Conservation (phyloP, 2,888 invertebrate species). For the Myopa testacea region DNA sequence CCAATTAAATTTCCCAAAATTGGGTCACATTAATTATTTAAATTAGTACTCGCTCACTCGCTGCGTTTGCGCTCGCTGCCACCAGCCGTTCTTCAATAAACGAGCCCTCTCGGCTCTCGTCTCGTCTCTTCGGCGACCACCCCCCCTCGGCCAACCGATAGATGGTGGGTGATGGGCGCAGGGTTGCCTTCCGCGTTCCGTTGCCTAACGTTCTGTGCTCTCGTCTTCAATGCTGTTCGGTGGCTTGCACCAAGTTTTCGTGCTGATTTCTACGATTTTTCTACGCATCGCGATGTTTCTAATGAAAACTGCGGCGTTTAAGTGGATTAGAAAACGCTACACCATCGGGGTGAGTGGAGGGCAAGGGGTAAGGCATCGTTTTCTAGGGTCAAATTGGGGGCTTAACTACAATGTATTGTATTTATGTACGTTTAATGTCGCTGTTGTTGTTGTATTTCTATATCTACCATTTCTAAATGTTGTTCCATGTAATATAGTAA, state of each 20-base stretch:
- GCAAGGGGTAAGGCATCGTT: background rate
- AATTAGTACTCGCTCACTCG: background rate
- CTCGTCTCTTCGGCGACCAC: too few species aligned
- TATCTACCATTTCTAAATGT: too few species aligned
- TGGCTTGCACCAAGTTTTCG: constrained; percentile 59
- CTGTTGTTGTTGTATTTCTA: background rate
- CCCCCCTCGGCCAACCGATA: too few species aligned
- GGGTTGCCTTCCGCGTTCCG: background rate
- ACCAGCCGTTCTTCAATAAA: constrained; percentile 3
- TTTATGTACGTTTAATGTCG: background rate
- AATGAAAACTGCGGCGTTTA: constrained; percentile 59
- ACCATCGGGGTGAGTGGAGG: constrained; percentile 47
- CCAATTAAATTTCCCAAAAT: background rate
- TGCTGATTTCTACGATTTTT: constrained; percentile 57
- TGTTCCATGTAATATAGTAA: too few species aligned
- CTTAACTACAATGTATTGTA: background rate
- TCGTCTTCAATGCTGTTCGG: constrained; percentile 41
- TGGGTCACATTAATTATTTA: constrained; percentile 2
- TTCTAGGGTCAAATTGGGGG: background rate
- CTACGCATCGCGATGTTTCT: constrained; percentile 59
- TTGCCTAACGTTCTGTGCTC: background rate
- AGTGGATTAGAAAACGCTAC: constrained; percentile 63
- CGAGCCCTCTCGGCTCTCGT: constrained; percentile 10
- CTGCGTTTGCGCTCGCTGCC: background rate
- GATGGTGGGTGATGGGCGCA: constrained; percentile 22